These are phyloP conservation scores for Buteo buteo DNA, from an alignment of 2,113 vertebrate species.

Conservation along the genomic window DNA sequence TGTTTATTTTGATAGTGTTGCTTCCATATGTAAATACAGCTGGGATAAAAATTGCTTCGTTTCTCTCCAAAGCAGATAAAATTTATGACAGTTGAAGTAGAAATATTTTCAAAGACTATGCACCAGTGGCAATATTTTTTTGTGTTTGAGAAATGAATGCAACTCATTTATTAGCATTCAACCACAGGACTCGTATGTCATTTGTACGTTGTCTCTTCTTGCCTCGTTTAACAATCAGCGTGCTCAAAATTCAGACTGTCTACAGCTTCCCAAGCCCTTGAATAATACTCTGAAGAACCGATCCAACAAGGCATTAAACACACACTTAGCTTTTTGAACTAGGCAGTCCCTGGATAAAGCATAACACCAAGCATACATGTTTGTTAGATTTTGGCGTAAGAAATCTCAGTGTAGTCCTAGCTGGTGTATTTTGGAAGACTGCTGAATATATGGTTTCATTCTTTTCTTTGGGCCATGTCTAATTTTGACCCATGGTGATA, in stretches of 20 bases:
- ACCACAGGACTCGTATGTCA: not conserved
- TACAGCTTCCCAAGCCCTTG: not conserved
- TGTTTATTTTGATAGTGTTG: not conserved
- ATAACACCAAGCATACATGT: rapidly evolving
- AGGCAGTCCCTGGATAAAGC: not conserved
- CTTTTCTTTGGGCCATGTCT: not conserved
- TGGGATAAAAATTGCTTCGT: not conserved
- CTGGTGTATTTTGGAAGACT: not conserved
- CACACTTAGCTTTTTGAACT: not conserved
- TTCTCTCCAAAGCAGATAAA: not conserved
- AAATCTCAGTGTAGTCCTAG: not conserved
- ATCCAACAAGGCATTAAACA: not conserved
- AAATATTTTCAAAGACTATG: not conserved
- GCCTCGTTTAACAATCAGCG: not conserved
- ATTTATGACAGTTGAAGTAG: not conserved
- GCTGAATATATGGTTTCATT: not conserved
- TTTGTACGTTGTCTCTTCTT: not conserved
- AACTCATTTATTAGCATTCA: not conserved
- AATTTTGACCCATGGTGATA: not conserved
- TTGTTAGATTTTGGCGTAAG: not conserved
- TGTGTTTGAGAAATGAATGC: not conserved
- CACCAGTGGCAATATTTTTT: not conserved
- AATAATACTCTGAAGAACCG: not conserved
- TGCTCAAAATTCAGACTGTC: not conserved
- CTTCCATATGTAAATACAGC: not conserved